Evolutionary conservation across 2,113 vertebrate species (phyloP).

Genomic region (Xyliphius kryptos): DNA sequence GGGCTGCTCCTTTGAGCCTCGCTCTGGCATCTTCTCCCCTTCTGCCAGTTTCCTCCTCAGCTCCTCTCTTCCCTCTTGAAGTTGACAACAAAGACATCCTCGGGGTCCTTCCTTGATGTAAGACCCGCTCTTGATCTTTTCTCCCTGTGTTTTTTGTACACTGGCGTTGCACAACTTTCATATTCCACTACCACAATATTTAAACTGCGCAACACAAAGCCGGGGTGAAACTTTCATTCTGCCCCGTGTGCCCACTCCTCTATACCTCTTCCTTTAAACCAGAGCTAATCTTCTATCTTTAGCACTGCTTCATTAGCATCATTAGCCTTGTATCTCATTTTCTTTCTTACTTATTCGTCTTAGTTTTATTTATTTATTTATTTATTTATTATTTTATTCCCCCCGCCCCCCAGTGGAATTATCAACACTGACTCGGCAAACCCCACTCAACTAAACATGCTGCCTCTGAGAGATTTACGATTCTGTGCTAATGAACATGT

Average conservation of each 20-base stretch:
- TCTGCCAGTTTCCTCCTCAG: constrained; percentile 99
- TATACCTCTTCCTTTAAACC: no score
- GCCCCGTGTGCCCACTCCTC: constrained; percentile 45
- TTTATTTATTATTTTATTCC: no score
- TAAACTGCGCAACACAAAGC: constrained; percentile 98
- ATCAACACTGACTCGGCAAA: no score
- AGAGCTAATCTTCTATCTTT: constrained; percentile 57
- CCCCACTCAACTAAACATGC: no score
- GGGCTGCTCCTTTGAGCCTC: constrained; percentile 99
- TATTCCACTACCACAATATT: constrained; percentile 99
- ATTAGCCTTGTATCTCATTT: no score
- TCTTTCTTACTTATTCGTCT: no score
- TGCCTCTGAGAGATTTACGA: no score
- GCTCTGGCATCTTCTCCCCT: constrained; percentile 99
- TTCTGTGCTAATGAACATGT: no score
- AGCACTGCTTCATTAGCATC: constrained; percentile 25
- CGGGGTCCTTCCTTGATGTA: constrained; percentile 99
- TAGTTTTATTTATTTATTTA: no score
- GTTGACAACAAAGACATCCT: constrained; percentile 99
- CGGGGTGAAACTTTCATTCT: constrained; percentile 76
- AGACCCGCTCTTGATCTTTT: constrained; percentile 99
- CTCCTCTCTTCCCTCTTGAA: constrained; percentile 99
- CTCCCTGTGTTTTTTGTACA: constrained; percentile 89
- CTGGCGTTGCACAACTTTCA: constrained; percentile 98
- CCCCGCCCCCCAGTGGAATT: constrained; percentile 75